phyloP scores from a whole-genome alignment of 2,113 vertebrate genomes.

The Oceanodroma tethys region DNA sequence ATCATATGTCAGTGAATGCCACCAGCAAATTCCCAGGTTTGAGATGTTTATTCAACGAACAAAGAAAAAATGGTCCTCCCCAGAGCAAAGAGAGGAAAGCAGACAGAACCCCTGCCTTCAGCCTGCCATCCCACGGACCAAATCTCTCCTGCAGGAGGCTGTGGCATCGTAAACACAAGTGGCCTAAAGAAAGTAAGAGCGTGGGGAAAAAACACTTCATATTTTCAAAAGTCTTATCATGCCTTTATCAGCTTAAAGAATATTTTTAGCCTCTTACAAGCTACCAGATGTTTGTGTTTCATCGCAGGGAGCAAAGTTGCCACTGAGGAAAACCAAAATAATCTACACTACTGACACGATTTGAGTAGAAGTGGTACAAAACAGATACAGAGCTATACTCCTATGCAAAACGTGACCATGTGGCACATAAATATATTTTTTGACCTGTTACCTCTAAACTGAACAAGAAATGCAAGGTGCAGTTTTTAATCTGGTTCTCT shows the following conservation, averaged over 20 bases:
- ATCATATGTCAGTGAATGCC: fast-evolving
- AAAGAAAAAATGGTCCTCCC: neutral
- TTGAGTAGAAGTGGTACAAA: neutral
- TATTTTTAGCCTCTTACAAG: neutral
- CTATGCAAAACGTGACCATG: fast-evolving
- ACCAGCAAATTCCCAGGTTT: neutral
- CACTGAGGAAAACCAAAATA: neutral
- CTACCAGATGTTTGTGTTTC: neutral
- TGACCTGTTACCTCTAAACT: neutral
- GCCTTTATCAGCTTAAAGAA: neutral
- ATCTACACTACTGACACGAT: fast-evolving
- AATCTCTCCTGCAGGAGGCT: neutral
- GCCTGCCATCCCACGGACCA: neutral
- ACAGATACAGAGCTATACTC: neutral
- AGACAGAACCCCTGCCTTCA: neutral
- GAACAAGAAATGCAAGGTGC: neutral
- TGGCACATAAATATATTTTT: neutral
- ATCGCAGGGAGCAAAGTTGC: neutral
- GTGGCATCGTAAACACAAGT: neutral
- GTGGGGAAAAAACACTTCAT: fast-evolving
- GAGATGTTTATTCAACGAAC: neutral
- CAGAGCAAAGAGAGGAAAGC: neutral
- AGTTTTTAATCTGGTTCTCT: neutral
- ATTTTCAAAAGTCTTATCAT: neutral
- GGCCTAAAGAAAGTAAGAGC: neutral